Percentiles rank a stretch among this genome's conserved stretches.
Conservation (phyloP, 2,113 vertebrate species). For the Camelus dromedarius region DNA sequence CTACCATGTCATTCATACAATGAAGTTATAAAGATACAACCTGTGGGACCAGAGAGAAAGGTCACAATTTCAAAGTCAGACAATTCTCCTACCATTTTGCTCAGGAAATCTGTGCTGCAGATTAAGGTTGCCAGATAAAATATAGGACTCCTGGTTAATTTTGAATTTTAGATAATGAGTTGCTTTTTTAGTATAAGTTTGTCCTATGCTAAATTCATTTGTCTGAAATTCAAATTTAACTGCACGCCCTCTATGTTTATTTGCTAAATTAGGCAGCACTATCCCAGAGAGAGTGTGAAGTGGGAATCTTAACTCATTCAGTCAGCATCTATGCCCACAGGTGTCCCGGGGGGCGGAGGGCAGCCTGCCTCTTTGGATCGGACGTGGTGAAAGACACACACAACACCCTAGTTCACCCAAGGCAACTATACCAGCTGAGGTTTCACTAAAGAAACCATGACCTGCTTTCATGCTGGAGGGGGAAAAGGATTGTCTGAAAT, state of each 20-base stretch:
- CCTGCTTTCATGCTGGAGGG: background rate
- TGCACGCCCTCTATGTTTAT: slow-evolving; percentile 9
- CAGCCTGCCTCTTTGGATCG: background rate
- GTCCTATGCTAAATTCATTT: background rate
- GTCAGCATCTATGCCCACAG: background rate
- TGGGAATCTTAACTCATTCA: background rate
- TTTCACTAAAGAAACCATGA: background rate
- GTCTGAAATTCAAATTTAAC: slow-evolving; percentile 63
- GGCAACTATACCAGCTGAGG: background rate
- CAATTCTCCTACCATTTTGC: background rate
- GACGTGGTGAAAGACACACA: background rate
- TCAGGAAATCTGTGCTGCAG: background rate
- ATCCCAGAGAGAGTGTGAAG: background rate
- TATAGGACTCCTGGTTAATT: background rate
- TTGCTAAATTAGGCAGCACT: background rate
- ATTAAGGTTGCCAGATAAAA: slow-evolving; percentile 33
- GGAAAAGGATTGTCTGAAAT: background rate
- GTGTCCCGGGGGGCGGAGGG: background rate
- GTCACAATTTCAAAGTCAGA: background rate
- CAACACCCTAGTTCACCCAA: background rate
- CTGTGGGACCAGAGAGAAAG: background rate
- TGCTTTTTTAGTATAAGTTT: background rate
- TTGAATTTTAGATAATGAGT: slow-evolving; percentile 46
- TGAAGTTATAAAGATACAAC: background rate
- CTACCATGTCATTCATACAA: background rate